Evolutionary conservation across 2,113 vertebrate genomes (phyloP), one percentile per base, ranked within the genome.

Genomic region (Octodon degus): DNA sequence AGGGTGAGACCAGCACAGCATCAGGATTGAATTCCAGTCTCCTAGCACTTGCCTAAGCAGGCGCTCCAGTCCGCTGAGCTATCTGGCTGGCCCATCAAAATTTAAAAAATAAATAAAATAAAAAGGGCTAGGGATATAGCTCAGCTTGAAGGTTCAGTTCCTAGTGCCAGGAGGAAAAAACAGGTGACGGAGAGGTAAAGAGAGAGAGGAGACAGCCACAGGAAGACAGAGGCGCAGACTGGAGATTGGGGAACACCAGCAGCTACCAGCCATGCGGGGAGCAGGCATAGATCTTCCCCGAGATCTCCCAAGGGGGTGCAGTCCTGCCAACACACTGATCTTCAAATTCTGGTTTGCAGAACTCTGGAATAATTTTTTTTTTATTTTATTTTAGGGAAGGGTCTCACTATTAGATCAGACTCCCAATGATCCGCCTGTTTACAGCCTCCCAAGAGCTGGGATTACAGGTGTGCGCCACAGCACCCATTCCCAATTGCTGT

Each of bases 201-300:
- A 34, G 22, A 17, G 27, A 63, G 60, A 12, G 16, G 55, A 81
- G 50, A 65, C 24, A 37, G 82, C 43, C 43, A 40, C 0, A 47
- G 6, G n/a, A 30, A 24, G 92, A 19, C 53, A 30, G 25, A 58
- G n/a, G 53, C 6, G 12, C 16, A 16, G 20, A 17, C 0, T 7
- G 9, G 12, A 55, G 19, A 60, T 5, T 40, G 9, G 7, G 77
- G 77, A 58, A n/a, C 1, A 22, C 92, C n/a, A 1, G 47, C 0
- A 30, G 22, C 24, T 60, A 3, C 79, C 13, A 47, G 40, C 2
- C 10, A 22, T 1, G 0, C 7, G 37, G 43, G n/a, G 30, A 2
- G 17, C 20, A 32, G 10, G 74, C 32, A 5, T 16, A 0, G 10
- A 32, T 7, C 40, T 11, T 22, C 32, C 24, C 22, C n/a, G 20